Evolutionary conservation across 2,113 vertebrate genomes (phyloP).

Genomic region (Apaloderma vittatum): DNA sequence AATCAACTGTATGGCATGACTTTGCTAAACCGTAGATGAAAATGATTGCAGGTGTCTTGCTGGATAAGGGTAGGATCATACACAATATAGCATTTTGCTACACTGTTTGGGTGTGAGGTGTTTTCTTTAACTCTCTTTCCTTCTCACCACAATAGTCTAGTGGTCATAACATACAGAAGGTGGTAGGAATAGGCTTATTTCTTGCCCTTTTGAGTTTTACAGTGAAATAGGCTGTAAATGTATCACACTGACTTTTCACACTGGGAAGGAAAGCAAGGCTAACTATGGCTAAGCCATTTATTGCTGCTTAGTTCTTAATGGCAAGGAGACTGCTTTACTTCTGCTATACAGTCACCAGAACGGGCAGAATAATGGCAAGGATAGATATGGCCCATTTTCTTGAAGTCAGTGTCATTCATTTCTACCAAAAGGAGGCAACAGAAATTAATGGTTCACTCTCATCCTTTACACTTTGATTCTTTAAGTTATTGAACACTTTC

Average conservation of each 20-base stretch:
- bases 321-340: neutral
- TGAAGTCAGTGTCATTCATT: neutral
- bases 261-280: neutral
- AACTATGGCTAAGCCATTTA: neutral
- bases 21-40: neutral
- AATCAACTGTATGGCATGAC: neutral
- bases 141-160: neutral
- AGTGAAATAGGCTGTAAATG: neutral
- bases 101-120: neutral
- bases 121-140: neutral
- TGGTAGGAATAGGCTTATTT: neutral
- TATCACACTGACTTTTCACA: neutral
- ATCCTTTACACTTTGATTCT: conserved; percentile 20
- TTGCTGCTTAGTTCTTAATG: neutral
- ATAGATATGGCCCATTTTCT: neutral
- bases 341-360: neutral
- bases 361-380: neutral
- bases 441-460: neutral
- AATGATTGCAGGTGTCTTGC: neutral
- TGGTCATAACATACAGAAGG: neutral
- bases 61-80: neutral
- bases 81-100: neutral
- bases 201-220: neutral
- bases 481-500: conserved; percentile 37
- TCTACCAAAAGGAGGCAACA: neutral